These are phyloP conservation scores for Pantherophis alleghaniensis DNA, from an alignment of 2,797 vertebrate species.

Conservation along the genomic window DNA sequence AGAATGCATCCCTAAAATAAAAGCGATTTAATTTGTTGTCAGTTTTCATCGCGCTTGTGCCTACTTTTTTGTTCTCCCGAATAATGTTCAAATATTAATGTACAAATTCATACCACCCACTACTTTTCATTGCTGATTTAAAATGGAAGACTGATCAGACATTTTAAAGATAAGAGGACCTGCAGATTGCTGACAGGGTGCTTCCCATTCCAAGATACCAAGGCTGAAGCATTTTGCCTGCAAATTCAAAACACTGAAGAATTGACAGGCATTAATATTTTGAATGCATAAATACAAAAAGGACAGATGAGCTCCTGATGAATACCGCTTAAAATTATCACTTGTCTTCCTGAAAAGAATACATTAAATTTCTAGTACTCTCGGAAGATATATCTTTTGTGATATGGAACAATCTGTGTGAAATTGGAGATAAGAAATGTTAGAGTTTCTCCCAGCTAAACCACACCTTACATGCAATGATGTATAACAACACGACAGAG, in stretches of 20 bases:
- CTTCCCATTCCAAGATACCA: not conserved
- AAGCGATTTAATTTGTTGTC: not conserved
- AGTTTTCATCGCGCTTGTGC: not conserved
- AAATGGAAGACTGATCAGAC: not conserved
- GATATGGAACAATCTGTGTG: conserved; percentile 51
- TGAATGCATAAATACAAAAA: conserved; percentile 60
- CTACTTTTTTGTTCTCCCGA: not conserved
- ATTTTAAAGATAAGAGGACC: not conserved
- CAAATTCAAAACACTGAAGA: conserved; percentile 65
- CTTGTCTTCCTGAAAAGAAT: conserved; percentile 75
- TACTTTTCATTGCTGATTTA: not conserved
- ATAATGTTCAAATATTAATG: not conserved
- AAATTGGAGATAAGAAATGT: not conserved
- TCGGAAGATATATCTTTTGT: conserved; percentile 63
- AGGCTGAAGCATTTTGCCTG: conserved; percentile 42
- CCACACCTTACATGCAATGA: not conserved
- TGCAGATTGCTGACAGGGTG: not conserved
- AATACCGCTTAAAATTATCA: conserved; percentile 74
- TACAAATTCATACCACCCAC: not conserved
- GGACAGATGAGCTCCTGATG: conserved; percentile 74
- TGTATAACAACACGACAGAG: not conserved
- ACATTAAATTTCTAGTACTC: conserved; percentile 70
- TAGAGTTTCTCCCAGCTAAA: not conserved
- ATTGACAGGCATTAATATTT: conserved; percentile 74
- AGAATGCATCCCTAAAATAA: not conserved